phyloP scores from a whole-genome alignment of 2,797 vertebrate species.

The Microhierax caerulescens region DNA sequence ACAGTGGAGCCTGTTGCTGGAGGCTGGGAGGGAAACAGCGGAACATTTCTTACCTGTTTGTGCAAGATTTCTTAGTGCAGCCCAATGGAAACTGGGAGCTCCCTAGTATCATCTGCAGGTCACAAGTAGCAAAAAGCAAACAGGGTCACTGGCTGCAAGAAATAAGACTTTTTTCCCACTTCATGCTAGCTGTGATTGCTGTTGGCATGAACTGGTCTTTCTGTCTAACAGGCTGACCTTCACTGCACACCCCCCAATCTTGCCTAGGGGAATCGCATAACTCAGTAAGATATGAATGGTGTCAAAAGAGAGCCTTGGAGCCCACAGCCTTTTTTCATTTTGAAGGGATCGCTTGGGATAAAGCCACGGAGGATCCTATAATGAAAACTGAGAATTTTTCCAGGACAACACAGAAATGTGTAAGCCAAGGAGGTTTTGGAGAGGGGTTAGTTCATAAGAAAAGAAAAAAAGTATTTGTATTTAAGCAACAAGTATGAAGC shows the following conservation, averaged over 20 bases:
- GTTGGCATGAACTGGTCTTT: not conserved
- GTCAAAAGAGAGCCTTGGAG: not conserved
- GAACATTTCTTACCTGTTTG: not conserved
- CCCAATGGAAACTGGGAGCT: not conserved
- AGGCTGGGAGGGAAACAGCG: not conserved
- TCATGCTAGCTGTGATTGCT: not conserved
- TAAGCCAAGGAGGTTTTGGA: not conserved
- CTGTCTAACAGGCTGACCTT: not conserved
- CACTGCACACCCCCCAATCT: not conserved
- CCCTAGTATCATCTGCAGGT: not conserved
- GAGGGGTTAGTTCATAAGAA: not conserved
- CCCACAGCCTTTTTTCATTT: not conserved
- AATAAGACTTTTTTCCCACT: not conserved
- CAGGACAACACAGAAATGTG: not conserved
- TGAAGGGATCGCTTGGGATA: not conserved
- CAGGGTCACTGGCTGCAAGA: not conserved
- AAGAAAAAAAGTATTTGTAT: not conserved
- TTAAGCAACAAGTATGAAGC: not conserved
- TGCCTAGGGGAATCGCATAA: not conserved
- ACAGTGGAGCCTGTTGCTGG: not conserved
- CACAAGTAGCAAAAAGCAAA: not conserved
- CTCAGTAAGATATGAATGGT: not conserved
- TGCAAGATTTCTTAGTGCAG: not conserved
- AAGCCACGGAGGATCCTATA: not conserved
- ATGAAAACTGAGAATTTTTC: not conserved